Evolutionary conservation across 2,888 invertebrate species (phyloP), one percentile per base, ranked within the genome.

Genomic region (Acanthosoma haemorrhoidale): DNA sequence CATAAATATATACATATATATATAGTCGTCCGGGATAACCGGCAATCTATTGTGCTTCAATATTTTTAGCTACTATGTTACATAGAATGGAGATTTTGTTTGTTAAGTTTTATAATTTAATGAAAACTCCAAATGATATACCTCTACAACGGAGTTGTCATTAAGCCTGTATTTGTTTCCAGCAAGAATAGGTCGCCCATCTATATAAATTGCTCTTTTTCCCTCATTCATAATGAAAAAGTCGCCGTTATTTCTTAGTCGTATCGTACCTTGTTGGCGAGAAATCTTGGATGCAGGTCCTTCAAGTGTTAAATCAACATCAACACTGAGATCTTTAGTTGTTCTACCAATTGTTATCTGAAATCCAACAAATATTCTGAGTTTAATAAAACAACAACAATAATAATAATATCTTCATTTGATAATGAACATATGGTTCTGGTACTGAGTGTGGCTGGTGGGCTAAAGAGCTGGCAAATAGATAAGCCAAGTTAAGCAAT

Each of bases 151-250:
- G 73, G 94, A 92, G 80, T 96, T 96, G 80, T 97, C 94, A 78
- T 90, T 91, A 15, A 98, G 84, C 76, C 93, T 90, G 70, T 92
- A 90, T 83, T 94, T 95, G 80, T 90, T 92, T 58, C 94, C 95
- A 64, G 88, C 87, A 9, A 94, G 84, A 68, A 98, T 86, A 0
- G 96, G 95, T 72, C 90, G 87, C 2, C 96, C 95, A 80, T 98
- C 96, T 4, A 98, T 91, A 80, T 92, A 96, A 77, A 98, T 90
- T 2, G 96, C 92, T 72, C 96, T 83, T 79, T 95, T 94, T 18
- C 97, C 98, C 80, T 96, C 96, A 58, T 97, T 97, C 18, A 92
- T 90, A 76, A 98, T 86, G 79, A 93, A 93, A 80, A 97, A 98
- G 79, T 97, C 96, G 0, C 96, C 97, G 74, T 91, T 94, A 79